Evolutionary conservation across 2,113 vertebrate genomes (phyloP), one percentile per base, ranked within the genome.

Genomic region (Grus americana): DNA sequence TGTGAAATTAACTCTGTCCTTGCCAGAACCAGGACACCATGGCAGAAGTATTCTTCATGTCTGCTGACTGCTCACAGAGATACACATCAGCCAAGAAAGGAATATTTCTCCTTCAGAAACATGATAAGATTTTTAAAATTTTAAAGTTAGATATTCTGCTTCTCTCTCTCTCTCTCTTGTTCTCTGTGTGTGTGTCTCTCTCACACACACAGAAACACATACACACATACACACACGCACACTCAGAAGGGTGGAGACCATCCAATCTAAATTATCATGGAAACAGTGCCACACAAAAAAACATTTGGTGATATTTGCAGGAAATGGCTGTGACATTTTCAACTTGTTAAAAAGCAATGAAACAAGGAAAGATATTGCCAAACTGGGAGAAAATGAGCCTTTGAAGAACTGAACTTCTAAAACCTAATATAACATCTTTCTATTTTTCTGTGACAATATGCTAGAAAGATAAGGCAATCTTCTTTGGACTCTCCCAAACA

Each of bases 301-400:
- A 68, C 36, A 89, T 95, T 95, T 81, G 70, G 88, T 91, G 93
- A 86, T 97, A 97, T 95, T 97, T 97, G 65, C 88, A 82, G 72
- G 75, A 93, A 92, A 94, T 36, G n/a, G 23, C 74, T 90, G 52
- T 94, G 95, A 94, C 81, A 97, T 97, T 97, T 97, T 91, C 84
- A 91, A 82, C 81, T 92, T 96, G 65, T 95, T 96, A 93, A 96
- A 94, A 97, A 95, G 40, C 84, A 93, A 59, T 90, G 81, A 95
- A 96, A 93, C 62, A 81, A 79, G 67, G 50, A 90, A 94, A 86
- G 36, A 88, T 66, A 86, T 63, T 90, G 40, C 66, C 90, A 92
- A 68, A 88, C 47, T 78, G 27, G 40, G 36, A 88, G 58, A 90
- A 94, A 91, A 82, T 70, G 40, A 87, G 50, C 17, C 61, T 90